Evolutionary conservation across 2,113 vertebrate genomes (phyloP).

Genomic region (Cebidichthys violaceus): DNA sequence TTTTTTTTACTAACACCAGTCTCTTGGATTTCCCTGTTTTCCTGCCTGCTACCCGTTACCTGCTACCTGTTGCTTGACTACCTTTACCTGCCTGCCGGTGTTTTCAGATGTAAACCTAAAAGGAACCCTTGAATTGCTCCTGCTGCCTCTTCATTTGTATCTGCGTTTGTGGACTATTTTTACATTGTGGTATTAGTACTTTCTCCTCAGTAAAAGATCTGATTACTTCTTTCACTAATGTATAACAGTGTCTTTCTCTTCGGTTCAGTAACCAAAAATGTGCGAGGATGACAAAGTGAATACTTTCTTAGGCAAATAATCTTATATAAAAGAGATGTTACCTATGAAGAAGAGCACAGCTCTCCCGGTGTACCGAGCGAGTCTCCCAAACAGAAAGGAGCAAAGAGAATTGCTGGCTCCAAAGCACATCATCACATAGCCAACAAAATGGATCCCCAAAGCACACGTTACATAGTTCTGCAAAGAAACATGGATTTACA

Average conservation of each 20-base stretch:
- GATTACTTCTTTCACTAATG: neutral
- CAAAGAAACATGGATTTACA: constrained; percentile 17
- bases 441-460: constrained; percentile 91
- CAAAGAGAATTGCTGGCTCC: constrained; percentile 87
- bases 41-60: no score
- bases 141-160: no score
- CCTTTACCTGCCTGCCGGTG: no score
- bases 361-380: constrained; percentile 88
- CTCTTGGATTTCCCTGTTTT: no score
- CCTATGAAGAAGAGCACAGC: constrained; percentile 86
- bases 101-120: no score
- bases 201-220: no score
- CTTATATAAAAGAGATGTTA: constrained; percentile 61
- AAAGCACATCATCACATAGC: constrained; percentile 95
- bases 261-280: neutral
- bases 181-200: no score
- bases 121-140: no score
- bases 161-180: no score
- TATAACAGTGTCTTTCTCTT: neutral
- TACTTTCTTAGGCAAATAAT: neutral
- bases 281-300: neutral
- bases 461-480: constrained; percentile 93
- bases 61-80: no score
- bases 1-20: no score
- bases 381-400: constrained; percentile 88